phyloP scores from a whole-genome alignment of 2,113 vertebrate genomes.

The Channa argus region DNA sequence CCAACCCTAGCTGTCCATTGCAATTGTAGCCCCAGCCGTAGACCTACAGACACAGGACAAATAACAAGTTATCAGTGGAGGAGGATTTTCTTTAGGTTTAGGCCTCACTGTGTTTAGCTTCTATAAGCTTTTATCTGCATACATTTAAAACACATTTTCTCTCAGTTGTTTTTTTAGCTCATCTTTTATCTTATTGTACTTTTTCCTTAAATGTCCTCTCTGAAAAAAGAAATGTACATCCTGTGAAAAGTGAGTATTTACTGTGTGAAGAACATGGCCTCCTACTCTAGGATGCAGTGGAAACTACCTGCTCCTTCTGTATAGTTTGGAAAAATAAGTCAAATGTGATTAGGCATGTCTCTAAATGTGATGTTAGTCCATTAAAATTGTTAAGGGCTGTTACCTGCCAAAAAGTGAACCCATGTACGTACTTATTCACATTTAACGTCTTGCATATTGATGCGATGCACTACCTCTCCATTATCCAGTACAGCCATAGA shows the following conservation, averaged over 20 bases:
- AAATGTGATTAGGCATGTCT: too few species aligned
- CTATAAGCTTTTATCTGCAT: not conserved
- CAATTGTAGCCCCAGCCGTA: slow-evolving; percentile 99
- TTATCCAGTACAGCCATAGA: slow-evolving; percentile 97
- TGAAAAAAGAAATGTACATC: not conserved
- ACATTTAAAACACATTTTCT: slow-evolving; percentile 3
- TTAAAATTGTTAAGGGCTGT: not conserved
- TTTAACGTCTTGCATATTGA: not conserved
- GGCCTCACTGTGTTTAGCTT: not conserved
- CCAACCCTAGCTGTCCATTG: slow-evolving; percentile 96
- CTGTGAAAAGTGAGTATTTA: not conserved
- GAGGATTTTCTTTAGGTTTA: not conserved
- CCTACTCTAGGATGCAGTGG: not conserved
- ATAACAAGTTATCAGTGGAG: not conserved
- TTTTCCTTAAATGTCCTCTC: too few species aligned
- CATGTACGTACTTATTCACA: not conserved
- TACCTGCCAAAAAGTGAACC: not conserved
- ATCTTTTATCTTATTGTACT: too few species aligned
- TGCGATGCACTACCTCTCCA: slow-evolving; percentile 88
- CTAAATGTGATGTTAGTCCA: not conserved
- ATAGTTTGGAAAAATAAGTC: not conserved
- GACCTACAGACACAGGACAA: slow-evolving; percentile 79
- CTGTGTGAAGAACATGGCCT: not conserved
- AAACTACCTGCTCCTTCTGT: not conserved
- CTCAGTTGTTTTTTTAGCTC: not conserved